Conservation (phyloP, 2,888 invertebrate genomes). For the Lepidochrysops patricia region DNA sequence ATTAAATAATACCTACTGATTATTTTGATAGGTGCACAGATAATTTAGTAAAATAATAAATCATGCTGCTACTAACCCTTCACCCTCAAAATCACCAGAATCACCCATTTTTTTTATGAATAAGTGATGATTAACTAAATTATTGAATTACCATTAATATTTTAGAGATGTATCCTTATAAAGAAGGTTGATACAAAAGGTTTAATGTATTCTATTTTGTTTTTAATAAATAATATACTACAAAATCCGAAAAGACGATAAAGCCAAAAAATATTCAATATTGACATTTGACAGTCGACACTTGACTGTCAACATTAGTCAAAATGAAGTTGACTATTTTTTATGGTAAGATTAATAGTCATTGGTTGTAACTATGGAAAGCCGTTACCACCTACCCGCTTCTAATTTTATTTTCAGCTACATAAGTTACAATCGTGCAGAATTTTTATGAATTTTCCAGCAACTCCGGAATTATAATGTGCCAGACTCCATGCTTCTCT, state of each 20-base stretch:
- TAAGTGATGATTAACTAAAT: conserved; percentile 24
- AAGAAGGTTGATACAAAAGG: conserved; percentile 12
- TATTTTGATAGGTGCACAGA: background rate
- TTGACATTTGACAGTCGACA: background rate
- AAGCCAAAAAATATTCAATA: background rate
- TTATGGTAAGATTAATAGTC: no score
- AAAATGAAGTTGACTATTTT: no score
- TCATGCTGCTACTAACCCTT: conserved; percentile 57
- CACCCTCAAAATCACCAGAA: conserved; percentile 65
- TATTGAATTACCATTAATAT: conserved; percentile 39
- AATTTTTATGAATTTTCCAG: background rate
- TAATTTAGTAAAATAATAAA: conserved; percentile 7
- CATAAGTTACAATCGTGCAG: no score
- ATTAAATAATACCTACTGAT: background rate
- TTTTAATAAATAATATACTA: background rate
- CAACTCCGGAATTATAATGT: no score
- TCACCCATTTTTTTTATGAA: conserved; percentile 45
- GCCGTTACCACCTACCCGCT: no score
- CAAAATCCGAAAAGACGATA: background rate
- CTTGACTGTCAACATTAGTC: background rate
- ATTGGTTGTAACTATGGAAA: no score
- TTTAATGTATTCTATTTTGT: background rate
- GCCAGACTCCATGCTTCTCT: no score
- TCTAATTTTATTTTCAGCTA: no score
- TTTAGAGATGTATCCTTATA: conserved; percentile 22